Evolutionary conservation across 2,888 invertebrate genomes (phyloP).

Genomic region (Tetragonula carbonaria): DNA sequence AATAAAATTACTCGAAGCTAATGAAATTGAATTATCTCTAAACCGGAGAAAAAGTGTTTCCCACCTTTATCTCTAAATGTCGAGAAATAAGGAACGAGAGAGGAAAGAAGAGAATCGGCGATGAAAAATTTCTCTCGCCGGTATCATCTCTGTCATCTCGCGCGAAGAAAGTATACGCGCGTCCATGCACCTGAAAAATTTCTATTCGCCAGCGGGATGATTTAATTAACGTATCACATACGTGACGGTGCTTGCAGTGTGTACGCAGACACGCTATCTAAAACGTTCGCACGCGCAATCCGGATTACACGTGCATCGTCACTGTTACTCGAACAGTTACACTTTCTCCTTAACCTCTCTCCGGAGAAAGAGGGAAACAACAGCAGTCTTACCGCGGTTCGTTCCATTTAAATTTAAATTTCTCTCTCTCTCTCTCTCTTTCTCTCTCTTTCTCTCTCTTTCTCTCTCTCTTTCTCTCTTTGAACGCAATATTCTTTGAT

Average conservation of each 20-base stretch:
- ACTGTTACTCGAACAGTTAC: constrained; percentile 82
- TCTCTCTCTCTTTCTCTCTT: background rate
- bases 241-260: background rate
- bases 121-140: background rate
- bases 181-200: background rate
- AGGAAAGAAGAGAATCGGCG: background rate
- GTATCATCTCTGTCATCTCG: background rate
- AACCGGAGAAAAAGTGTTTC: background rate
- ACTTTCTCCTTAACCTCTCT: constrained; percentile 78
- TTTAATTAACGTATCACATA: background rate
- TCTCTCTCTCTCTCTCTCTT: constrained; percentile 22
- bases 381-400: constrained; percentile 18
- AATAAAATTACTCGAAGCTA: too few species aligned
- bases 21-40: background rate
- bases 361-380: constrained; percentile 8
- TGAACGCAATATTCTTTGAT: constrained; percentile 60
- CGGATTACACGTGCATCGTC: constrained; percentile 82
- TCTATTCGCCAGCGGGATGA: constrained; percentile 12
- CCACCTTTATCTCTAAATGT: background rate
- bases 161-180: background rate
- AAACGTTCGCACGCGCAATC: constrained; percentile 79
- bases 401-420: constrained; percentile 54
- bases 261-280: constrained; percentile 55
- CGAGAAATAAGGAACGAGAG: background rate
- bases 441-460: constrained; percentile 2